Evolutionary conservation across 2,888 invertebrate genomes (phyloP).

Genomic region (Limnephilus auricula): DNA sequence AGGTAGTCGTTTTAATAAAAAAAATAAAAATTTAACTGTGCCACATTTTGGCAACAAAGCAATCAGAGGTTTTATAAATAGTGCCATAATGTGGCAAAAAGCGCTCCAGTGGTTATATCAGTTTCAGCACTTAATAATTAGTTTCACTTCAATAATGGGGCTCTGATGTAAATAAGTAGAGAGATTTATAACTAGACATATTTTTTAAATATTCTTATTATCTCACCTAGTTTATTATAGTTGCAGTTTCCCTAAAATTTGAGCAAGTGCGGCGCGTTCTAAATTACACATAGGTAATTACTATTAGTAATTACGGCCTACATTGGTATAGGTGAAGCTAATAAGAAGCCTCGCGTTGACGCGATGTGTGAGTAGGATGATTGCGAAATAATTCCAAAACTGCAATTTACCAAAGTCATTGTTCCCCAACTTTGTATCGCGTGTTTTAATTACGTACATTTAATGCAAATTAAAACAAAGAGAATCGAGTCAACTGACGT

Average conservation of each 20-base stretch:
- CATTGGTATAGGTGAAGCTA: background rate
- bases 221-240: background rate
- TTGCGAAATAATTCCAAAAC: conserved; percentile 5
- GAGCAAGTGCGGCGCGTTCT: background rate
- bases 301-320: no score
- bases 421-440: conserved; percentile 29
- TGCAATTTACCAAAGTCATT: conserved; percentile 13
- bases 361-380: background rate
- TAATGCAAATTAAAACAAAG: conserved; percentile 12
- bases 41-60: no score
- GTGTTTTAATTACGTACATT: conserved; percentile 17
- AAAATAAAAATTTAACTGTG: no score
- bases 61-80: no score
- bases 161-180: background rate
- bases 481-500: conserved; percentile 16
- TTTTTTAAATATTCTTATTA: background rate
- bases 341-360: background rate
- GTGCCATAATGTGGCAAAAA: no score
- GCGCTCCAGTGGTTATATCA: no score
- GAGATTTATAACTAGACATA: background rate
- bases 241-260: background rate
- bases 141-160: no score
- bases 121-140: no score
- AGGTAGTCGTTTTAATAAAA: no score
- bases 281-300: background rate